phyloP scores from a whole-genome alignment of 2,888 invertebrate genomes.

The Meteorus colon region DNA sequence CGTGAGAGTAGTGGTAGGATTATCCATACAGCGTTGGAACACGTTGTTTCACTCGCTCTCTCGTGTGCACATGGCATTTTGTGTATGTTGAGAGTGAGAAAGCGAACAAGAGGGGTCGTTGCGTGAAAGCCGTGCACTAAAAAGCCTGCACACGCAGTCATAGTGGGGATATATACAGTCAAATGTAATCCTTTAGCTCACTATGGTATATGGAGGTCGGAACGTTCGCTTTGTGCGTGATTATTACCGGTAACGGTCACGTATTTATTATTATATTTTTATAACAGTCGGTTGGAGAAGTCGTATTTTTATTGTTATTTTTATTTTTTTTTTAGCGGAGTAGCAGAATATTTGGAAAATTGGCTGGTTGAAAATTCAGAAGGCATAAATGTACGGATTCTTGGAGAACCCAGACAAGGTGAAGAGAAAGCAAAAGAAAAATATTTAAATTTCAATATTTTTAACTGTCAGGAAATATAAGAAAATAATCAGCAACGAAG shows the following conservation, averaged over 20 bases:
- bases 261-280: background rate
- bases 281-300: background rate
- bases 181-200: slow-evolving; percentile 3
- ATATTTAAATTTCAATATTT: no score
- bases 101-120: background rate
- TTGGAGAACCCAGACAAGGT: no score
- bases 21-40: slow-evolving; percentile 62
- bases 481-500: no score
- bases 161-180: background rate
- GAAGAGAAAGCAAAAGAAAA: no score
- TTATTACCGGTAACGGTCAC: background rate
- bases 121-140: slow-evolving; percentile 8
- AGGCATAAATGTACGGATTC: no score
- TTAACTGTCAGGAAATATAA: no score
- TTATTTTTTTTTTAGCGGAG: background rate
- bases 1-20: slow-evolving; percentile 69
- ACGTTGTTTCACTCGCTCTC: background rate
- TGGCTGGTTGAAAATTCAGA: no score
- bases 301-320: background rate
- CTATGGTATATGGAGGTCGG: background rate
- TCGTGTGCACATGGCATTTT: background rate
- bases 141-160: background rate
- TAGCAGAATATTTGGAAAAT: no score
- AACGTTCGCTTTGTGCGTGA: background rate
- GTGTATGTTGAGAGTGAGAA: background rate